Conservation (phyloP, 2,888 invertebrate species). For the Ochropacha duplaris region DNA sequence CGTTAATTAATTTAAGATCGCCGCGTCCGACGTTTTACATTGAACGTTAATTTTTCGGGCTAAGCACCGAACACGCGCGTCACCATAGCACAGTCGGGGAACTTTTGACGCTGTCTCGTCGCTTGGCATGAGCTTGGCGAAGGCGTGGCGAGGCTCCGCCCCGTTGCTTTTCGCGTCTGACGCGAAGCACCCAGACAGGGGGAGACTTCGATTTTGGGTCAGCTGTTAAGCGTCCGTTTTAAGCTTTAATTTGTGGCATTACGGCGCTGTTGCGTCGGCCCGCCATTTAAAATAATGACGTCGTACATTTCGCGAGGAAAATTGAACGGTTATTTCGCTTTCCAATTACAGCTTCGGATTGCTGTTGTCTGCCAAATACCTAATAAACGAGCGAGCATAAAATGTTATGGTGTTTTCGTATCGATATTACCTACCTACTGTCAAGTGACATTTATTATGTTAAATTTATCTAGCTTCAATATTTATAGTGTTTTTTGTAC, state of each 20-base stretch:
- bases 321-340: conserved; percentile 60
- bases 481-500: too few species aligned
- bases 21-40: conserved; percentile 26
- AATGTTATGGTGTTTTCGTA: conserved; percentile 11
- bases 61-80: conserved; percentile 56
- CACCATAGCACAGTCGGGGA: conserved; percentile 61
- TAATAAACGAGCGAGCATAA: conserved; percentile 2
- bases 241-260: conserved; percentile 83
- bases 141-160: conserved; percentile 77
- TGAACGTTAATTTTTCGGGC: conserved; percentile 45
- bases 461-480: conserved; percentile 11
- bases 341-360: conserved; percentile 52
- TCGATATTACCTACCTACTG: not conserved
- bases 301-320: conserved; percentile 58
- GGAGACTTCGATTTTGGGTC: conserved; percentile 79
- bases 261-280: conserved; percentile 64
- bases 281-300: conserved; percentile 78
- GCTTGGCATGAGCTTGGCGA: conserved; percentile 54
- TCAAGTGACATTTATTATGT: not conserved
- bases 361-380: conserved; percentile 14
- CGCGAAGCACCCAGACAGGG: conserved; percentile 51
- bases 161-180: conserved; percentile 77
- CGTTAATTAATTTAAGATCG: not conserved
- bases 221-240: conserved; percentile 82
- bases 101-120: conserved; percentile 75